Conservation (phyloP, 2,888 invertebrate species). For the Cryptocephalus moraei region DNA sequence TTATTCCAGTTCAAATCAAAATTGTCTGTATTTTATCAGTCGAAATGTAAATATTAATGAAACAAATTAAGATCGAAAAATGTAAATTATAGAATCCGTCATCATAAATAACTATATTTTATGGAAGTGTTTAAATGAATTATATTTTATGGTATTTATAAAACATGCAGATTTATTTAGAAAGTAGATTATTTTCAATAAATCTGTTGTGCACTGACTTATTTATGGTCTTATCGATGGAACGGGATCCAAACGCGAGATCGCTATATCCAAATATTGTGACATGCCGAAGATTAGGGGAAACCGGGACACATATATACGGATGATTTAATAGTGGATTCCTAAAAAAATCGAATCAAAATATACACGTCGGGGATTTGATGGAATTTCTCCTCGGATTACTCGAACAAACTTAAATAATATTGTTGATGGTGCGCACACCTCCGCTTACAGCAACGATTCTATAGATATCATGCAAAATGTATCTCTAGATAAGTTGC, state of each 20-base stretch:
- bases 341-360: no score
- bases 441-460: no score
- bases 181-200: conserved; percentile 25
- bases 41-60: conserved; percentile 17
- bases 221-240: conserved; percentile 27
- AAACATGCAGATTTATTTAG: conserved; percentile 26
- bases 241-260: conserved; percentile 20
- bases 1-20: conserved; percentile 7
- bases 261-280: not conserved
- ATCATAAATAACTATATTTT: conserved; percentile 28
- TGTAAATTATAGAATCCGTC: conserved; percentile 21
- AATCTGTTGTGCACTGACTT: conserved; percentile 22
- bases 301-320: not conserved
- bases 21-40: conserved; percentile 16
- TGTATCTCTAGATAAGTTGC: not conserved
- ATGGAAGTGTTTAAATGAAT: conserved; percentile 28
- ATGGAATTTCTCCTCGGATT: no score
- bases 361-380: no score
- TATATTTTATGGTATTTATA: conserved; percentile 30
- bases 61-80: conserved; percentile 14
- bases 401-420: no score
- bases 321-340: no score
- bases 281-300: not conserved
- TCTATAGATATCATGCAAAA: not conserved
- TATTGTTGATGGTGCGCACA: no score